phyloP scores from a whole-genome alignment of 2,888 invertebrate species.

The Mythimna loreyi region DNA sequence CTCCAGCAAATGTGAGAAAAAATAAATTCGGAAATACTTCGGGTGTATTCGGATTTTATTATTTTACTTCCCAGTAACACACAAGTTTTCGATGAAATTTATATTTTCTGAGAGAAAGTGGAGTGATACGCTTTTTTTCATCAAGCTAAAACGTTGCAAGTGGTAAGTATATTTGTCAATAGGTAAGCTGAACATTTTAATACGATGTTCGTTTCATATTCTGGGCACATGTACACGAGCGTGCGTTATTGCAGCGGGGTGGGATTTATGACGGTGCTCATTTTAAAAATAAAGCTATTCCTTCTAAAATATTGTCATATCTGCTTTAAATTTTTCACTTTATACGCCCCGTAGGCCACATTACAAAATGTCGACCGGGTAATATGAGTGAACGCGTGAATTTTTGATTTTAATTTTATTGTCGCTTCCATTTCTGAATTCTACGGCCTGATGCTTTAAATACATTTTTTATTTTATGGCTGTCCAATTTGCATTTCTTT shows the following conservation, averaged over 20 bases:
- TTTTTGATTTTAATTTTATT: slow-evolving; percentile 75
- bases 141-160: slow-evolving; percentile 65
- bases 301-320: slow-evolving; percentile 89
- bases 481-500: slow-evolving; percentile 40
- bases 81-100: slow-evolving; percentile 54
- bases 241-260: slow-evolving; percentile 85
- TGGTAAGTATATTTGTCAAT: slow-evolving; percentile 72
- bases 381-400: slow-evolving; percentile 78
- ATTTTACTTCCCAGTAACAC: slow-evolving; percentile 50
- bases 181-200: slow-evolving; percentile 77
- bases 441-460: slow-evolving; percentile 53
- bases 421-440: slow-evolving; percentile 49
- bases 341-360: slow-evolving; percentile 85
- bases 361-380: slow-evolving; percentile 80
- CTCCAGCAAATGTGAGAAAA: slow-evolving; percentile 26
- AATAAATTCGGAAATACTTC: slow-evolving; percentile 28
- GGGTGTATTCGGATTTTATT: slow-evolving; percentile 44
- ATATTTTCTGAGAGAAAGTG: slow-evolving; percentile 40
- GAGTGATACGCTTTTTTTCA: slow-evolving; percentile 60
- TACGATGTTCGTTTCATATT: slow-evolving; percentile 83
- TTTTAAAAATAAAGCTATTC: slow-evolving; percentile 90
- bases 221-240: slow-evolving; percentile 79
- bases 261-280: slow-evolving; percentile 86
- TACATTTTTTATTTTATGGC: slow-evolving; percentile 59
- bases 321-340: slow-evolving; percentile 89